Evolutionary conservation across 1,140 invertebrate genomes (phyloP), one percentile per base, ranked within the genome.

Genomic region (Oncopodura yosiiana): DNA sequence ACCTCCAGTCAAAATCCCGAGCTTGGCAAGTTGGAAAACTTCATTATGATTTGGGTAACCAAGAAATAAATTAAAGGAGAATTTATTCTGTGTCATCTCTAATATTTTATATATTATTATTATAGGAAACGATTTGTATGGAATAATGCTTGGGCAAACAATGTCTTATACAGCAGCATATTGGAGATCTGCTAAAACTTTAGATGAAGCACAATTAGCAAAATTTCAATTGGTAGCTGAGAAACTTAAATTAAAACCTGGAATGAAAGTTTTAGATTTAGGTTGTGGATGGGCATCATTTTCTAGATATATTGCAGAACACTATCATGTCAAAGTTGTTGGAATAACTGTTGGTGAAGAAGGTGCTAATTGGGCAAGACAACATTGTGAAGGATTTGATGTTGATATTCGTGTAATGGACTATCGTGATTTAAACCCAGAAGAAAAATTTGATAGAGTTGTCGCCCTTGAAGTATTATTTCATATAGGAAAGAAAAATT

Each of bases 231-330:
- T 50, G 18, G 36, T 68, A 1, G 51, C 62, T 24, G 59, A 62
- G 11, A 61, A 49, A 27, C 54, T 67, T 0, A 48, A 63, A 12
- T 14, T 67, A 12, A 62, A 64, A 30, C 19, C 63, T 1, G 53
- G 48, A 3, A 61, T 62, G 39, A 44, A 65, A 16, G 55, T 67
- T 16, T 58, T 67, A 1, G 66, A 67, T 39, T 65, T 67, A 21
- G 66, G 66, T n/a, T 67, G 62, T 48, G 66, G 66, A 14, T 67
- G 65, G 65, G 66, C 67, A 21, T 48, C 51, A 2, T n/a, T 55
- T 2, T 23, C 43, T 21, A 27, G 23, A 30, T 58, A 23, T 36
- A 16, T 51, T 14, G 56, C 56, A 18, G 45, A 55, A 38, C 30
- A 49, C 4, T 55, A 55, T 27, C 24, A 23, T 9, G 46, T 55